Evolutionary conservation across 2,888 invertebrate species (phyloP), one percentile per base, ranked within the genome.

Genomic region (Meteorus cinctellus): DNA sequence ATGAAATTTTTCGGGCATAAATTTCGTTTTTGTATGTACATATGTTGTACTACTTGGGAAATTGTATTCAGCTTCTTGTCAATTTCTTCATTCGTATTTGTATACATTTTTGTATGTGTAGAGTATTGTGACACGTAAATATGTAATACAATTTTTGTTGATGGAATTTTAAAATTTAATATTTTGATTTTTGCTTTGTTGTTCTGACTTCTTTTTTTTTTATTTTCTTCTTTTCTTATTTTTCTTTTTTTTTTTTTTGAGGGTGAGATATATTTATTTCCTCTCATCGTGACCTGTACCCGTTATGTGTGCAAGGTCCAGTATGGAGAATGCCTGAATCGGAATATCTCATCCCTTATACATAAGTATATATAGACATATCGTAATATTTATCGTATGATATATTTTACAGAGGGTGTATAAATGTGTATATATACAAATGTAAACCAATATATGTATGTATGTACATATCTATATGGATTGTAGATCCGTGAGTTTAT

Each of bases 381-480:
- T 60, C 27, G 59, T 27, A 62, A 71, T 62, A 62, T 63, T 72
- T 63, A 71, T 62, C 60, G 34, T 71, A 72, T 59, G 66, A 67
- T 51, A 73, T 59, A 73, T 66, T 67, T 66, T 55, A 24, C 73
- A 59, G 29, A 45, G 48, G 41, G 27, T 36, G 27, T 36, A 59
- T 41, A 27, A 51, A n/a, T 29, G 31, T 41, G 62, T 45, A 71
- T 71, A 66, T 27, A 41, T 55, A 31, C 55, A n/a, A 36, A 34
- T 31, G 59, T 59, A 66, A 66, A 66, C 41, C 66, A 41, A 65
- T 36, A 34, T 27, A 45, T 66, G 16, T 41, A 45, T 66, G 4
- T 66, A 45, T 34, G n/a, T 65, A 16, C 24, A 62, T 29, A 29
- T n/a, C 36, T 66, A 66, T 66, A 66, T 31, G 24, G 55, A 70